Evolutionary conservation across 2,888 invertebrate species (phyloP).

Genomic region (Drosophila birchii): DNA sequence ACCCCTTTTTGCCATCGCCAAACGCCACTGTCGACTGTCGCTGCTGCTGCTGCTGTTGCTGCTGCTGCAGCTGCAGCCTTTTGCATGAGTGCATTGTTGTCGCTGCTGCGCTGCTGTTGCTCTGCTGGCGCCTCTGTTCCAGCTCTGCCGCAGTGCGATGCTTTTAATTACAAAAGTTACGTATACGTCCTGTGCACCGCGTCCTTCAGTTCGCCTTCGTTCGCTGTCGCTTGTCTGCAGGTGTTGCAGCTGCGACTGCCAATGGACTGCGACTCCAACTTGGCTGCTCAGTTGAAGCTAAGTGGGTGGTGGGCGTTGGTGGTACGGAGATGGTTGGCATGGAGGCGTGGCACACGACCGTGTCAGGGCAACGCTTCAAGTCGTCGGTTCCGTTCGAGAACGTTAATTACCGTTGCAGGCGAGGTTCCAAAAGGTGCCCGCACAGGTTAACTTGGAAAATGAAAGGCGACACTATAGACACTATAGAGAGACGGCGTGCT

Average conservation of each 20-base stretch:
- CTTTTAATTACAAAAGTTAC: conserved; percentile 80
- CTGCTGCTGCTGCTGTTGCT: not conserved
- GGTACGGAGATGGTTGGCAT: not conserved
- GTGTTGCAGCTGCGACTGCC: conserved; percentile 72
- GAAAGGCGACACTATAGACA: conserved; percentile 20
- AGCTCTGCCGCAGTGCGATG: conserved; percentile 70
- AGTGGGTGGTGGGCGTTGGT: not conserved
- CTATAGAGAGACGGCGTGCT: conserved; percentile 4
- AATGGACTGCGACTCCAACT: conserved; percentile 48
- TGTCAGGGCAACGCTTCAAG: conserved; percentile 68
- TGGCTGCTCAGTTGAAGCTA: conserved; percentile 27
- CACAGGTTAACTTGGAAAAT: conserved; percentile 16
- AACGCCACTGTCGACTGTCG: not conserved
- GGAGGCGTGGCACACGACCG: conserved; percentile 43
- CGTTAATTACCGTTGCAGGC: conserved; percentile 71
- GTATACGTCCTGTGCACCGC: conserved; percentile 68
- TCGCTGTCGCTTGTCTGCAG: conserved; percentile 61
- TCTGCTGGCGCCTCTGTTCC: conserved; percentile 22
- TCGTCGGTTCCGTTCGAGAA: conserved; percentile 77
- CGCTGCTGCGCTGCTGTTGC: conserved; percentile 20
- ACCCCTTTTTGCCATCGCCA: conserved; percentile 2
- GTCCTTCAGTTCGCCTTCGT: conserved; percentile 21
- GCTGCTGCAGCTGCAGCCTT: conserved; percentile 58
- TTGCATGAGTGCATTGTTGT: conserved; percentile 73
- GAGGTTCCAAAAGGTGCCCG: conserved; percentile 25